phyloP scores from a whole-genome alignment of 2,888 invertebrate genomes.

The Eristalinus sepulchralis region DNA sequence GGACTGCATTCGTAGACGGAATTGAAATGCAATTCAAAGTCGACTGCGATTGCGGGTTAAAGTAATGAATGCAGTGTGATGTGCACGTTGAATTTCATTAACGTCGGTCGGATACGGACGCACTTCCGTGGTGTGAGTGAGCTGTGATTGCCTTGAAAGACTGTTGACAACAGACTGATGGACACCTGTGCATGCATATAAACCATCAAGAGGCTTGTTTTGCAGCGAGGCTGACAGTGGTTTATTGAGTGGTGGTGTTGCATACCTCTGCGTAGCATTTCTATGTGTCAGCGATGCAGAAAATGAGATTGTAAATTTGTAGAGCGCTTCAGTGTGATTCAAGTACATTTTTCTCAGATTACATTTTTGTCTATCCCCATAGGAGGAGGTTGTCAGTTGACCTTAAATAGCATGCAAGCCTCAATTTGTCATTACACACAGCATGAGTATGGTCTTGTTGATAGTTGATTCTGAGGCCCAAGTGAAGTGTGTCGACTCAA shows the following conservation, averaged over 20 bases:
- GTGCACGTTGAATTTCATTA: not conserved
- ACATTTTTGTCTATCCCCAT: not conserved
- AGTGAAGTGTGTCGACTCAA: too few relatives aligned
- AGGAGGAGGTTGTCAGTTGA: too few relatives aligned
- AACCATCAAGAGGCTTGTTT: not conserved
- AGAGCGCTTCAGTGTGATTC: not conserved
- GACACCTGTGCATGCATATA: not conserved
- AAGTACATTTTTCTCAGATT: not conserved
- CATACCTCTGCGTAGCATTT: not conserved
- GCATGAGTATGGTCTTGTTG: too few relatives aligned
- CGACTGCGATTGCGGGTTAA: not conserved
- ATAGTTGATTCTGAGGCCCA: too few relatives aligned
- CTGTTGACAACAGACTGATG: not conserved
- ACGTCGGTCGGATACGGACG: not conserved
- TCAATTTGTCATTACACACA: too few relatives aligned
- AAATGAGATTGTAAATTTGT: not conserved
- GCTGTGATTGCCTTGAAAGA: not conserved
- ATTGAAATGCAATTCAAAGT: slow-evolving; percentile 7
- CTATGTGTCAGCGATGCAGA: not conserved
- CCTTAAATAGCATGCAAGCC: too few relatives aligned
- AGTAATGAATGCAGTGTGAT: not conserved
- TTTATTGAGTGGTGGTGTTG: not conserved
- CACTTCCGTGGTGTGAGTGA: not conserved
- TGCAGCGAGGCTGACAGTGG: not conserved
- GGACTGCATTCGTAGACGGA: slow-evolving; percentile 12